Percentiles rank a stretch among this genome's conserved stretches.
Conservation (phyloP, 2,797 vertebrate species). For the Sciurus carolinensis region DNA sequence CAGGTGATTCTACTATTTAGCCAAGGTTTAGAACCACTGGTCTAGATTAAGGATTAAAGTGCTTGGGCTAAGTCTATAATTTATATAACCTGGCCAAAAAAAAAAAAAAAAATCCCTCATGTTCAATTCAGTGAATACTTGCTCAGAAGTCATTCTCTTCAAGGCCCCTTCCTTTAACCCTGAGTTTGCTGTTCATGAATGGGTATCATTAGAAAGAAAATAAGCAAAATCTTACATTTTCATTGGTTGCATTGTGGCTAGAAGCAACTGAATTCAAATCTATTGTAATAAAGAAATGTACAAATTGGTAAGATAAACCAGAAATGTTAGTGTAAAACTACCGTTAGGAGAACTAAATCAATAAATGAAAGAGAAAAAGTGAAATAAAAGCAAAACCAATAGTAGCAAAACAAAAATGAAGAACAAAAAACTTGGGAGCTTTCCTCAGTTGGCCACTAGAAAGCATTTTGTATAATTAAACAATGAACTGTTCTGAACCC, state of each 20-base stretch:
- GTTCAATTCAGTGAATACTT: background rate
- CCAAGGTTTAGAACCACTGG: slow-evolving; percentile 43
- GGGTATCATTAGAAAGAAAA: background rate
- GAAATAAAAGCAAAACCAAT: background rate
- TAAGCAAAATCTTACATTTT: background rate
- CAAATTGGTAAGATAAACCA: background rate
- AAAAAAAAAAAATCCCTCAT: slow-evolving; percentile 19
- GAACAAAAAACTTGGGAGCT: background rate
- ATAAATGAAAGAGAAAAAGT: background rate
- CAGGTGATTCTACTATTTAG: slow-evolving; percentile 58
- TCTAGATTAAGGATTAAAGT: slow-evolving; percentile 65
- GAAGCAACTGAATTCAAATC: background rate
- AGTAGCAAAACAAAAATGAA: no score
- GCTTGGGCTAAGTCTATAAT: slow-evolving; percentile 41
- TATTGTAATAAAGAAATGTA: background rate
- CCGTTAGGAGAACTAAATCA: background rate
- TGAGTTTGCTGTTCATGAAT: background rate
- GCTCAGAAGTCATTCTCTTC: background rate
- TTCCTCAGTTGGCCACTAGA: background rate
- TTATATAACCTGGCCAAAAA: slow-evolving; percentile 36
- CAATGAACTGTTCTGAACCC: background rate
- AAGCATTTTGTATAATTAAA: background rate
- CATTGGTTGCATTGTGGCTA: background rate
- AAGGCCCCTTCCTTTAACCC: slow-evolving; percentile 37
- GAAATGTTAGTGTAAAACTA: background rate